These are phyloP conservation scores for Leiothrix lutea DNA, from an alignment of 2,113 vertebrate genomes.

Conservation along the genomic window DNA sequence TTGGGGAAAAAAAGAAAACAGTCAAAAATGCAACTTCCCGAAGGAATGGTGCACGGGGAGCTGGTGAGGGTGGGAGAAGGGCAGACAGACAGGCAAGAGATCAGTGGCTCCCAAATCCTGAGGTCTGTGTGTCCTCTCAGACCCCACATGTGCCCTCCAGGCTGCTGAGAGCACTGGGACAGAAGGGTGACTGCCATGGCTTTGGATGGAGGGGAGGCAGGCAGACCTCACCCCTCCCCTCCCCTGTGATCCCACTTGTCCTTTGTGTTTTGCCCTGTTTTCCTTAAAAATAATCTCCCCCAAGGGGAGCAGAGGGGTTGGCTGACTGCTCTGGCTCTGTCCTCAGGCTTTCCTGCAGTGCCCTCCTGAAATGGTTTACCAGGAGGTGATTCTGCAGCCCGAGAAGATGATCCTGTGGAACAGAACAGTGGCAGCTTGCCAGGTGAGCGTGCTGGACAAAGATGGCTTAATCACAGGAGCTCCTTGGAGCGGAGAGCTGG, in stretches of 20 bases:
- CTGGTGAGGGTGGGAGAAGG: background rate
- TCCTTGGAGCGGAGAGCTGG: conserved; percentile 53
- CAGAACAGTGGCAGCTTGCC: conserved; percentile 87
- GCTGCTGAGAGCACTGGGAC: background rate
- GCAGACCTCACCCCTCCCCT: background rate
- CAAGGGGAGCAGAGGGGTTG: background rate
- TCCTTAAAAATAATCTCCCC: background rate
- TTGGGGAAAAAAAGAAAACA: accelerated
- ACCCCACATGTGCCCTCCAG: accelerated
- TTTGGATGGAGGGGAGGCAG: accelerated
- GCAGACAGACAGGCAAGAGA: background rate
- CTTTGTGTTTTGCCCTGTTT: background rate
- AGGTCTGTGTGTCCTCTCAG: background rate
- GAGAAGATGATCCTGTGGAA: conserved; percentile 98
- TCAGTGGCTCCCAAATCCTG: background rate
- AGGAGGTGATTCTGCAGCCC: conserved; percentile 94
- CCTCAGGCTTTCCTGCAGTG: conserved; percentile 90
- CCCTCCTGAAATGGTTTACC: conserved; percentile 89
- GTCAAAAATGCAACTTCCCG: background rate
- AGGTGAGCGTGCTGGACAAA: conserved; percentile 78
- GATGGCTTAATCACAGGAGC: conserved; percentile 68
- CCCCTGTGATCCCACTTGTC: background rate
- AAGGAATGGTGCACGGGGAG: accelerated
- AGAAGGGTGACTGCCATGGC: background rate
- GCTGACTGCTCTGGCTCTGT: background rate